Base-by-base conservation (phyloP, 1,140 invertebrate species). In the Aleiodes sp. region DNA sequence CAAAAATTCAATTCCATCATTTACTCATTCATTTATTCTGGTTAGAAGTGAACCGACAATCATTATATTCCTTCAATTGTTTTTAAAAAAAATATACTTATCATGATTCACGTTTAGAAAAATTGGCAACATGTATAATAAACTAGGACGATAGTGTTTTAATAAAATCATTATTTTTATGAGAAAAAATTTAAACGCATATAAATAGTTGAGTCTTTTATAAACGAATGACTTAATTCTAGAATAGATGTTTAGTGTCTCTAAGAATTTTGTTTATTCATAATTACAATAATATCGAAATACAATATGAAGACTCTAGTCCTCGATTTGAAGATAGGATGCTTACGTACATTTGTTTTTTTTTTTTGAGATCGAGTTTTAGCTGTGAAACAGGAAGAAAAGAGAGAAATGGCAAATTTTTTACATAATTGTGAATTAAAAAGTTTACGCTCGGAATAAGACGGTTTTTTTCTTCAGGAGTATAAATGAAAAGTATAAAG, bases 41-140 rank as follows among this genome's bases (percentile, higher is more conserved):
- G n/a, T 70, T 70, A 63, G 61, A 69, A 76, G 79, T 80, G 79
- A 75, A 80, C 79, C 79, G 79, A 80, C 79, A 80, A 80, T 80
- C 79, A 78, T 80, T 39, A 75, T 77, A 75, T 77, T 66, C 76
- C 46, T 52, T 26, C 19, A 52, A 16, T 46, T 14, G 41, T 4
- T 52, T n/a, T 74, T 76, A 64, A 31, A 14, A 28, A 60, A 28
- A 41, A 33, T 59, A 31, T 67, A 61, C 31, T 35, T 26, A 19
- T 33, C 56, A 21, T 12, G 29, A 43, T 63, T 24, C n/a, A 6
- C 56, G 14, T 37, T 31, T 14, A 31, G 26, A 59, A 60, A 26
- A 59, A 65, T 60, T 41, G 29, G n/a, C n/a, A n/a, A n/a, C n/a
- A n/a, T n/a, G n/a, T n/a, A n/a, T n/a, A n/a, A n/a, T n/a, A n/a